Evolutionary conservation across 2,113 vertebrate genomes (phyloP).

Genomic region (Rynchops niger): DNA sequence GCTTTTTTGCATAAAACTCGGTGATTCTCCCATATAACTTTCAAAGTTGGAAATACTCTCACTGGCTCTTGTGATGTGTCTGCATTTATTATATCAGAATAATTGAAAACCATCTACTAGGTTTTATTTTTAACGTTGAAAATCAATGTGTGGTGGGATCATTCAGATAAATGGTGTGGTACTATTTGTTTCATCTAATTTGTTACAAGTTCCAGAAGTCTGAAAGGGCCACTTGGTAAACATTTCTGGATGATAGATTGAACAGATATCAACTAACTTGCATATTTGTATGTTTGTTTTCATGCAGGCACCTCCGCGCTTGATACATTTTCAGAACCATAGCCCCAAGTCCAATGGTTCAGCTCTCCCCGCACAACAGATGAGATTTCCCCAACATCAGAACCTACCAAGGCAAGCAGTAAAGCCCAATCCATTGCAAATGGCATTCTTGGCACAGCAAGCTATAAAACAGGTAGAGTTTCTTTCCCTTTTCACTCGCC

Average conservation of each 20-base stretch:
- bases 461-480: conserved; percentile 81
- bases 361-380: conserved; percentile 70
- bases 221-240: neutral
- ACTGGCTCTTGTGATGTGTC: neutral
- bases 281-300: neutral
- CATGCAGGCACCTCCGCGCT: conserved; percentile 75
- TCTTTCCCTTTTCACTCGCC: neutral
- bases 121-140: neutral
- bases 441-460: conserved; percentile 80
- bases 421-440: conserved; percentile 75
- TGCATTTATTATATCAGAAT: neutral
- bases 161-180: neutral
- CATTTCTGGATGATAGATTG: neutral
- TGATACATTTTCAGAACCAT: conserved; percentile 83
- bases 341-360: conserved; percentile 74
- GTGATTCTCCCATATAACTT: neutral
- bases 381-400: conserved; percentile 74
- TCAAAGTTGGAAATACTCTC: neutral
- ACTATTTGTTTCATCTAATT: neutral
- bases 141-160: neutral
- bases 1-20: neutral
- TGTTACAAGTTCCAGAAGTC: neutral
- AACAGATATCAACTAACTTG: neutral
- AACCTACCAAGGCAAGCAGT: conserved; percentile 64
- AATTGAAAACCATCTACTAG: neutral